A percentile compares a stretch with the other conserved stretches of the same genome.
phyloP scores from a whole-genome alignment of 2,888 invertebrate genomes.

The Venustoraphidia nigricollis region DNA sequence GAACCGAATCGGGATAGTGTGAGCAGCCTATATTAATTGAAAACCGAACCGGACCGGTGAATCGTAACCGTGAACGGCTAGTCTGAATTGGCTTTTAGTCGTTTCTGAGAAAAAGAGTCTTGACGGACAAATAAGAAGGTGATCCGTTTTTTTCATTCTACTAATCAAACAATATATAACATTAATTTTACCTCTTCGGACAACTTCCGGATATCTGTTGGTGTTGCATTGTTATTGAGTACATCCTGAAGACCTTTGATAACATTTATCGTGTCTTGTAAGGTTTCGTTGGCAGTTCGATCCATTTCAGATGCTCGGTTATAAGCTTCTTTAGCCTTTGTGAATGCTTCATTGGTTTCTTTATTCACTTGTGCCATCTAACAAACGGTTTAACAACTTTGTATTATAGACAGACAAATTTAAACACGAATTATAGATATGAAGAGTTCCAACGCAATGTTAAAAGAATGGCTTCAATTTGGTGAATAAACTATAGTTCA shows the following conservation, averaged over 20 bases:
- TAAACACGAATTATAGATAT: conserved; percentile 2
- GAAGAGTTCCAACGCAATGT: too few species aligned
- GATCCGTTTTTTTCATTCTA: too few species aligned
- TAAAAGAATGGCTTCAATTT: too few species aligned
- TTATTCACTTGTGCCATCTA: conserved; percentile 60
- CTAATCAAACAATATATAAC: too few species aligned
- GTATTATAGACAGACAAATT: background rate
- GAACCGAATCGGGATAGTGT: too few species aligned
- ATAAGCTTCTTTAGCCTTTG: conserved; percentile 53
- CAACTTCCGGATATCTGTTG: conserved; percentile 45
- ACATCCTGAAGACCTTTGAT: conserved; percentile 18
- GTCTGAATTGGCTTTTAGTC: too few species aligned
- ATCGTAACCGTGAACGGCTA: too few species aligned
- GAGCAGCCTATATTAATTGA: too few species aligned
- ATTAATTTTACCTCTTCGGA: conserved; percentile 28
- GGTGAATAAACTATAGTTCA: too few species aligned
- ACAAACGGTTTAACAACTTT: conserved; percentile 5
- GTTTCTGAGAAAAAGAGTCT: too few species aligned
- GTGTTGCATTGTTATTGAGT: conserved; percentile 33
- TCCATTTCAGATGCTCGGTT: conserved; percentile 36
- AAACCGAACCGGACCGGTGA: too few species aligned
- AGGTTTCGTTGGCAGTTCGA: conserved; percentile 17
- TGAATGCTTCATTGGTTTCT: conserved; percentile 56
- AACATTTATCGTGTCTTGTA: conserved; percentile 17
- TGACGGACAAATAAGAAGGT: too few species aligned